Base-by-base conservation (phyloP, 1,140 invertebrate genomes). In the Kradibia gibbosae region DNA sequence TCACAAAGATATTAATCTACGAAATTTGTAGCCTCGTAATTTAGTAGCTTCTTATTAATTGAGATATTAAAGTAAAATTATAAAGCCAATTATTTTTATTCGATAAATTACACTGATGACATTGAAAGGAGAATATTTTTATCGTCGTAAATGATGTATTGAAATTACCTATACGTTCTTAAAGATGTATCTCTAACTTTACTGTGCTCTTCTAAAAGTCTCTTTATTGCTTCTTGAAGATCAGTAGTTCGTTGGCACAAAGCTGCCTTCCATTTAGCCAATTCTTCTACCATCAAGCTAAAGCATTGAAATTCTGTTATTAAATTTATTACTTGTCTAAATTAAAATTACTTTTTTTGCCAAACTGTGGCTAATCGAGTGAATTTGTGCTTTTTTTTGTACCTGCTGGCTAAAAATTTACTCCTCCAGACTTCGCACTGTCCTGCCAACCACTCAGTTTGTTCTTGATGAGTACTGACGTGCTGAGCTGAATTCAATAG, bases 341-440 rank as follows among this genome's bases (percentile, higher is more conserved):
- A n/a, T n/a, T 31, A 39, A 20, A n/a, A 48, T 45, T 78, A 34
- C 34, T 34, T 20, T 20, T 53, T 45, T 71, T 67, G 10, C 25
- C n/a, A 74, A 13, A 67, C 22, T 15, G 57, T 76, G 57, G 60
- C n/a, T n/a, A n/a, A n/a, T n/a, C n/a, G n/a, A n/a, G n/a, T n/a
- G n/a, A n/a, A n/a, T n/a, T n/a, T n/a, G n/a, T n/a, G n/a, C n/a
- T n/a, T n/a, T n/a, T 20, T 67, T 55, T 80, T 7, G 75, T 89
- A 96, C 95, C 95, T 98, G 92, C 96, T 97, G 34, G 97, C 97
- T 85, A 98, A 91, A 91, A 97, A 99, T 94, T 98, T 98, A 86
- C 96, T 98, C 82, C 97, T 94, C 97, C 97, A 98, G 77, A 98
- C 96, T 92, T 99, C 97, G 90, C 97, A 97, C 86, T 98, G 97